Percentiles rank a stretch among this genome's conserved stretches.
phyloP scores from a whole-genome alignment of 2,797 vertebrate species.

The Melanotaenia boesemani region DNA sequence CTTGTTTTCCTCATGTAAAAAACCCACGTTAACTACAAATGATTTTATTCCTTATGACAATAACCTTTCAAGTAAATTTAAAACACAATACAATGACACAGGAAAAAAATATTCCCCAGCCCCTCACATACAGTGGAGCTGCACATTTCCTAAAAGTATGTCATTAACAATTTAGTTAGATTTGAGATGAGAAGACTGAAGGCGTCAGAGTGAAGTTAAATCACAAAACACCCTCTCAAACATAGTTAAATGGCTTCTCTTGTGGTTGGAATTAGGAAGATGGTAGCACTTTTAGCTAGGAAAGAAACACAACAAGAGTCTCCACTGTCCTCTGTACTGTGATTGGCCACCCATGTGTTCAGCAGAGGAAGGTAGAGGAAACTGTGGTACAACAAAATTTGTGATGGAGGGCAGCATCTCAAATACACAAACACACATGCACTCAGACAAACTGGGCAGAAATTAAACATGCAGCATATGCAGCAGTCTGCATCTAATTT shows the following conservation, averaged over 20 bases:
- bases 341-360: conserved; percentile 1
- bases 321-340: conserved; percentile 60
- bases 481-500: conserved; percentile 51
- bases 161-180: conserved; percentile 15
- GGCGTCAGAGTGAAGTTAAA: conserved; percentile 19
- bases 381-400: conserved; percentile 8
- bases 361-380: background rate
- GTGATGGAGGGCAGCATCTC: conserved; percentile 14
- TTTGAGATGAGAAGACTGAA: conserved; percentile 20
- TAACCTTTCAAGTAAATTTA: conserved; percentile 30
- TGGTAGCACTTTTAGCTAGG: conserved; percentile 53
- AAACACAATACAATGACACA: conserved; percentile 29
- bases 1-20: conserved; percentile 44
- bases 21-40: conserved; percentile 33
- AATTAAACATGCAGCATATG: conserved; percentile 44
- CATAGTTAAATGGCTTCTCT: conserved; percentile 6
- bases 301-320: conserved; percentile 55
- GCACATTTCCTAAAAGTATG: background rate
- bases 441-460: conserved; percentile 24
- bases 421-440: background rate
- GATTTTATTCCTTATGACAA: conserved; percentile 17
- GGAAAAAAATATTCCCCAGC: conserved; percentile 11
- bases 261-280: conserved; percentile 38
- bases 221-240: conserved; percentile 26
- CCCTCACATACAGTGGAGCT: conserved; percentile 3